phyloP scores from a whole-genome alignment of 2,113 vertebrate species.

The Junco hyemalis region DNA sequence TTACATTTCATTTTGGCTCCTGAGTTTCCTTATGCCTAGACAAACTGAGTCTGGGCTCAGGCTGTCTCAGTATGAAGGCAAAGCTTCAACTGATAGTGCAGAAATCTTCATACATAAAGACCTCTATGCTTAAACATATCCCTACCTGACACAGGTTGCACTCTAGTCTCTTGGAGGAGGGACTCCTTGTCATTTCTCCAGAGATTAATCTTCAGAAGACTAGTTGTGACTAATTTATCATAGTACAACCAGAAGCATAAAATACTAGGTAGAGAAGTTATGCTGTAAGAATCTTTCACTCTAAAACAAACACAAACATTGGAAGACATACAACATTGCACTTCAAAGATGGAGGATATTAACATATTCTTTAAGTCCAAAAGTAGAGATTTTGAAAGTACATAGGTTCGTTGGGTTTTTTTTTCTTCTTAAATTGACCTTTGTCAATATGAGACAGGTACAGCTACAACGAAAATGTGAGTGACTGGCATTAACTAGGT shows the following conservation, averaged over 20 bases:
- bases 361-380: not conserved
- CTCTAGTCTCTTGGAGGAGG: not conserved
- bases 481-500: not conserved
- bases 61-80: not conserved
- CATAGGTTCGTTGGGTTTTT: no score
- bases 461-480: not conserved
- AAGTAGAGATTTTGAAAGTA: not conserved
- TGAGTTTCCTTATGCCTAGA: not conserved
- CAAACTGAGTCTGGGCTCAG: not conserved
- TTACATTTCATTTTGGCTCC: not conserved
- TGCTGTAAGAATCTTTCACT: not conserved
- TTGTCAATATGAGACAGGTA: not conserved
- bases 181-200: not conserved
- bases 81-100: rapidly evolving
- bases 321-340: not conserved
- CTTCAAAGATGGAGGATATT: not conserved
- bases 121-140: not conserved
- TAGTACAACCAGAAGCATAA: not conserved
- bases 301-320: not conserved
- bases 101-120: not conserved
- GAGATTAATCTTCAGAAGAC: not conserved
- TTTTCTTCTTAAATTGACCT: not conserved
- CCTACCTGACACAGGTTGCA: not conserved
- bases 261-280: not conserved
- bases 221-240: not conserved